These are phyloP conservation scores for Sipha flava DNA, from an alignment of 1,140 invertebrate species.

Conservation along the genomic window DNA sequence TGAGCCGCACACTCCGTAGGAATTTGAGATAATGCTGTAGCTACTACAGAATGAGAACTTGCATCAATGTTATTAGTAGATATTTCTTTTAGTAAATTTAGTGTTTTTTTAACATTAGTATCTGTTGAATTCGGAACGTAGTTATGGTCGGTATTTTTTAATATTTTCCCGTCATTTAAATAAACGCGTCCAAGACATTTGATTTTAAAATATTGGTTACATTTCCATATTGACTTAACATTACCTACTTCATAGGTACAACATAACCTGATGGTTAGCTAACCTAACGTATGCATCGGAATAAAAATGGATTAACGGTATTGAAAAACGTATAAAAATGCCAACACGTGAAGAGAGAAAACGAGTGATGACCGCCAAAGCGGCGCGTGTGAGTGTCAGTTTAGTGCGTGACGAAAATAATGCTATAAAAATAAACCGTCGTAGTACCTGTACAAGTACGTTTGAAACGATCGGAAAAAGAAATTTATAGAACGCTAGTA, in stretches of 20 bases:
- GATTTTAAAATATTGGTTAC: not conserved
- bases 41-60: not conserved
- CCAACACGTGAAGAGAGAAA: too few relatives aligned
- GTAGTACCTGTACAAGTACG: too few relatives aligned
- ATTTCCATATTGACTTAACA: not conserved
- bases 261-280: too few relatives aligned
- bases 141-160: not conserved
- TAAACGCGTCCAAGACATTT: not conserved
- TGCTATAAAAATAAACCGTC: too few relatives aligned
- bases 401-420: too few relatives aligned
- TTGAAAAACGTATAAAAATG: too few relatives aligned
- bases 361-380: too few relatives aligned
- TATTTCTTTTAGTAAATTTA: not conserved
- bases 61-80: not conserved
- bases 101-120: not conserved
- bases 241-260: not conserved
- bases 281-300: too few relatives aligned
- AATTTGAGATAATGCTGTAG: not conserved
- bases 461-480: too few relatives aligned
- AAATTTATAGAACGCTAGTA: too few relatives aligned
- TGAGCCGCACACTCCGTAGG: not conserved
- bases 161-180: not conserved
- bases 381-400: too few relatives aligned
- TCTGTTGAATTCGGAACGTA: not conserved
- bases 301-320: too few relatives aligned